These are phyloP conservation scores for Percopsis transmontana DNA, from an alignment of 2,113 vertebrate species.

Conservation along the genomic window DNA sequence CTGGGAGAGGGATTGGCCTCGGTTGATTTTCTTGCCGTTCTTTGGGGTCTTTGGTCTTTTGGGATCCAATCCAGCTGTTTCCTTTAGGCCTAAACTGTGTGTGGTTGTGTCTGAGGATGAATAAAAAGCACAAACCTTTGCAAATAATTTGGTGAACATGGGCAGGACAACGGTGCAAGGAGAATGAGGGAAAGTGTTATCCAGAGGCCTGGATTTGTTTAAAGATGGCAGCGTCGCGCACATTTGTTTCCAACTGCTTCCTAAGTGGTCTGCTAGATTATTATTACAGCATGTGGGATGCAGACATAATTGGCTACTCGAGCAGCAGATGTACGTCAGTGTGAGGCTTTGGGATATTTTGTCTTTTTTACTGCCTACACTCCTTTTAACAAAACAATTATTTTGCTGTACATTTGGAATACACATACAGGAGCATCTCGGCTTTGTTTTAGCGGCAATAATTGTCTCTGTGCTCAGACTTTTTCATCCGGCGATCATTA, in stretches of 20 bases:
- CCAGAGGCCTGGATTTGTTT: conserved; percentile 22
- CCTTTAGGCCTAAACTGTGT: conserved; percentile 43
- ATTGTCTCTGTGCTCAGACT: conserved; percentile 49
- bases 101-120: conserved; percentile 44
- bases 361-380: background rate
- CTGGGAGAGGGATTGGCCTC: conserved; percentile 7
- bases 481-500: background rate
- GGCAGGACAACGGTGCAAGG: conserved; percentile 19
- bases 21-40: conserved; percentile 46
- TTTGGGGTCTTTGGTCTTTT: conserved; percentile 44
- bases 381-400: conserved; percentile 29
- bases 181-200: conserved; percentile 27
- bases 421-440: conserved; percentile 13
- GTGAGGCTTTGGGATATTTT: conserved; percentile 13
- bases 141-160: conserved; percentile 28
- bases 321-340: conserved; percentile 22
- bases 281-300: conserved; percentile 10
- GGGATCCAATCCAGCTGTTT: conserved; percentile 42
- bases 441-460: conserved; percentile 7
- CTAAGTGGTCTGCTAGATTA: conserved; percentile 7
- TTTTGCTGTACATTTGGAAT: conserved; percentile 41
- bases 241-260: conserved; percentile 21
- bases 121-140: conserved; percentile 37
- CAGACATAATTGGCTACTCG: conserved; percentile 9
- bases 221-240: conserved; percentile 4